These are phyloP conservation scores for Megalurothrips usitatus DNA, from an alignment of 2,888 invertebrate species.

Conservation along the genomic window DNA sequence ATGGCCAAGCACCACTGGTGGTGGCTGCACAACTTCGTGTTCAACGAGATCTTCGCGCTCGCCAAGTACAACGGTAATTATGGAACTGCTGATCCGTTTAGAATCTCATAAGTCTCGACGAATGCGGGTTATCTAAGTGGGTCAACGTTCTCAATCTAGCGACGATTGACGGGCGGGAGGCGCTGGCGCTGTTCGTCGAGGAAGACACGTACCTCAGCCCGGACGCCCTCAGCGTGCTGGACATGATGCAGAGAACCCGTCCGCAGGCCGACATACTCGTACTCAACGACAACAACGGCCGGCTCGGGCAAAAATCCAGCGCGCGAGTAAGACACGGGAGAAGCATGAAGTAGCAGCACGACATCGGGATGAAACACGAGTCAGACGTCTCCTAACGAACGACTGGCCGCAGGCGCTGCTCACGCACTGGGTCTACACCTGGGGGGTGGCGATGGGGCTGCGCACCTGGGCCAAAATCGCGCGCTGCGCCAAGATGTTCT, in stretches of 20 bases:
- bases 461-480: neutral
- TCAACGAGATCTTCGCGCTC: neutral
- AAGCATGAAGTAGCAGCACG: no score
- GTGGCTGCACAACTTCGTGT: constrained; percentile 6
- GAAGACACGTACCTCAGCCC: neutral
- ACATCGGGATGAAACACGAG: no score
- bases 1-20: constrained; percentile 12
- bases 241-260: neutral
- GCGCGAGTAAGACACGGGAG: no score
- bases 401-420: neutral
- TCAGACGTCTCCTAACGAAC: no score
- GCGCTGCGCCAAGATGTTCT: neutral
- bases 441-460: neutral
- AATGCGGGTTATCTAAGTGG: no score
- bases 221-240: neutral
- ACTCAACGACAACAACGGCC: neutral
- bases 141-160: no score
- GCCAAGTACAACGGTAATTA: neutral
- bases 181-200: neutral
- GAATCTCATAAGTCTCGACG: no score
- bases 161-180: neutral
- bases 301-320: neutral
- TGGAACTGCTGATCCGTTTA: no score
- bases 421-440: neutral
- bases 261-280: neutral